Evolutionary conservation across 2,113 vertebrate genomes (phyloP), one percentile per base, ranked within the genome.

Genomic region (Electrona antarctica): DNA sequence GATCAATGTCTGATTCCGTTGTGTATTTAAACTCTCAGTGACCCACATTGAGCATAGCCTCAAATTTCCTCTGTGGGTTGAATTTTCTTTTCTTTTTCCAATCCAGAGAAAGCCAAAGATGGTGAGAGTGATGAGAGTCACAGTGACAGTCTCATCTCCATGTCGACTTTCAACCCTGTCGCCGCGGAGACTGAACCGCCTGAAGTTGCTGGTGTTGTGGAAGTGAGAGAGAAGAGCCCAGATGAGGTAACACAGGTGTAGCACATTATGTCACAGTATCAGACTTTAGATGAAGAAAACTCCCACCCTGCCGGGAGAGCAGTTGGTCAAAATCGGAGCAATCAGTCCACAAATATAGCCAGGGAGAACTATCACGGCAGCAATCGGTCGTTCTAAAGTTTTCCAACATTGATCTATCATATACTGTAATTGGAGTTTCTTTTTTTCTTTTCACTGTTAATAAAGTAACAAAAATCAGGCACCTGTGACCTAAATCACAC

Each of bases 81-180:
- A 4, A 7, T 74, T 10, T 29, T 21, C n/a, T 67, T 33, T 47
- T 56, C 8, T 11, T 78, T 55, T 33, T 69, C 63, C 29, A 46
- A 60, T 81, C 13, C 72, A 93, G 92, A 93, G 52, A 91, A 87
- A 87, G 66, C 85, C 67, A 96, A 92, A 78, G 96, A 98, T 9
- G 87, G 79, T 0, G 95, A 96, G 2, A n/a, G 83, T 57, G 84
- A 94, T 0, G 96, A 95, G 5, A 89, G 90, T 74, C 68, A 89
- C 45, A 91, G 88, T 28, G 94, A 96, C 41, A 90, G 89, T 51
- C 93, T 93, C 1, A 6, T 90, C 15, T 89, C 92, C 7, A 71
- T 84, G 0, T 83, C 60, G 80, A 46, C 77, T 81, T 80, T 88
- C 89, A 45, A 50, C 73, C 4, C 91, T 65, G 64, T 82, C 41